These are phyloP conservation scores for Pachyrhynchus sulphureomaculatus DNA, from an alignment of 1,140 invertebrate species.

Conservation along the genomic window DNA sequence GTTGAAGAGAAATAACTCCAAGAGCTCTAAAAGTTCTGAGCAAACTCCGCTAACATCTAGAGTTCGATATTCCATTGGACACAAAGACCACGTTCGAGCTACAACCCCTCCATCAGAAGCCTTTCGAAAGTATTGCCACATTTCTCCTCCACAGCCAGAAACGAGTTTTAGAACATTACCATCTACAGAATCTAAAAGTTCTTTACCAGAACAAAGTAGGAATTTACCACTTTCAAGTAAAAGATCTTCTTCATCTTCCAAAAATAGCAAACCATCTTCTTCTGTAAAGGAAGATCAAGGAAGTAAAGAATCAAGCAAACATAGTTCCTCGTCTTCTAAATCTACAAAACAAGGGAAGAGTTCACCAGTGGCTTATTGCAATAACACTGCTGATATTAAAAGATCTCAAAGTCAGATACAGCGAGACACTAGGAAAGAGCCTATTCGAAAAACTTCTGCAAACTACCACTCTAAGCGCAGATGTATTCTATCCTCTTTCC, in stretches of 20 bases:
- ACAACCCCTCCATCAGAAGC: constrained; percentile 21
- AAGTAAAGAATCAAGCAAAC: constrained; percentile 31
- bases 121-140: constrained; percentile 19
- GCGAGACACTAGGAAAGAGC: constrained; percentile 8
- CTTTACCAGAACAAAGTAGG: neutral
- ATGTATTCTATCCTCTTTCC: constrained; percentile 21
- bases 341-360: constrained; percentile 11
- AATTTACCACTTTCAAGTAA: constrained; percentile 11
- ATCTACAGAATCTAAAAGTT: neutral
- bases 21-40: constrained; percentile 6
- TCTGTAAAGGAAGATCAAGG: constrained; percentile 15
- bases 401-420: constrained; percentile 23
- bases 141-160: neutral
- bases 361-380: neutral
- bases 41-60: neutral
- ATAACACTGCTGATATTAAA: neutral
- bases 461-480: neutral
- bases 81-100: neutral
- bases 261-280: constrained; percentile 8
- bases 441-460: constrained; percentile 7
- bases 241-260: constrained; percentile 25
- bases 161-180: neutral
- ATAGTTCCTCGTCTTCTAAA: constrained; percentile 29
- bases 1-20: constrained; percentile 12
- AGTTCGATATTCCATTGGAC: constrained; percentile 17